Evolutionary conservation across 2,888 invertebrate genomes (phyloP).

Genomic region (Drosophila merina): DNA sequence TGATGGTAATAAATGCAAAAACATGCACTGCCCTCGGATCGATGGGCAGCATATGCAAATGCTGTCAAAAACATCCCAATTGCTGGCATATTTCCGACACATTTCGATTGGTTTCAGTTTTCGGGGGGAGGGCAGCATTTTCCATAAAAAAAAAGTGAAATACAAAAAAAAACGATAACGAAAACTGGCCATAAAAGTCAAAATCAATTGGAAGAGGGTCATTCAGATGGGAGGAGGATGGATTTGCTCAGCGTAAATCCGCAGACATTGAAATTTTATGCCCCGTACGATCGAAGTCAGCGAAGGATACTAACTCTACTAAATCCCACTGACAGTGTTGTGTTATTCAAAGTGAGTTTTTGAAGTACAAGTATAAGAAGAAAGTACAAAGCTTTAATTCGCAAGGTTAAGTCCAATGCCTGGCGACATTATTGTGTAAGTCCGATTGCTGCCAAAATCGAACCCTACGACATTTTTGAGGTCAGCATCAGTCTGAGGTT

Average conservation of each 20-base stretch:
- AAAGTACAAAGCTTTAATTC: no score
- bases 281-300: conserved; percentile 54
- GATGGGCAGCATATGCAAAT: conserved; percentile 51
- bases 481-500: conserved; percentile 23
- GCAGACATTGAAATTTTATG: conserved; percentile 46
- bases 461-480: conserved; percentile 46
- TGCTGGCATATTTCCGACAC: conserved; percentile 47
- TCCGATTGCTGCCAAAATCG: conserved; percentile 46
- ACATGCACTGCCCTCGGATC: conserved; percentile 27
- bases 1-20: conserved; percentile 35
- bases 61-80: conserved; percentile 50
- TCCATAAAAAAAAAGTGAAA: neutral
- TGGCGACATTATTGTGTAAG: conserved; percentile 31
- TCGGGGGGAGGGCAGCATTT: neutral
- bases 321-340: conserved; percentile 30
- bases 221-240: neutral
- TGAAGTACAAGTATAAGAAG: no score
- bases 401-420: conserved; percentile 40
- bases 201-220: conserved; percentile 22
- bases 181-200: conserved; percentile 20
- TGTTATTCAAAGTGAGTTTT: conserved; percentile 54
- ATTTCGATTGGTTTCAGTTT: conserved; percentile 27
- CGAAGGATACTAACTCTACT: conserved; percentile 46
- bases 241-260: conserved; percentile 49
- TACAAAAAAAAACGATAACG: neutral